Evolutionary conservation across 2,797 vertebrate genomes (phyloP).

Genomic region (Oryzias dopingdopingensis): DNA sequence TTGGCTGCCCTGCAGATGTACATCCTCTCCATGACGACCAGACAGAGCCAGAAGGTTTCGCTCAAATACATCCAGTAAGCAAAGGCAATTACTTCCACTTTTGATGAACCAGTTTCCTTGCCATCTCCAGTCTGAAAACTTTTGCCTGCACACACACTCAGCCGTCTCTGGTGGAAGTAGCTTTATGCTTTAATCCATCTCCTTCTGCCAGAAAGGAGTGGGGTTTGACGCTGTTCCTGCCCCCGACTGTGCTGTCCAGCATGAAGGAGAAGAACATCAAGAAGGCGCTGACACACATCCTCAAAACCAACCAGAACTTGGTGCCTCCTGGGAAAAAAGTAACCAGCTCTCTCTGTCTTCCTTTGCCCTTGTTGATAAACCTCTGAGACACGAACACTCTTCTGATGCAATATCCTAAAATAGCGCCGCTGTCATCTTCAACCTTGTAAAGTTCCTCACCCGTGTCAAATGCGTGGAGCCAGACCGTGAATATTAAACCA

Average conservation of each 20-base stretch:
- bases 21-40: conserved; percentile 93
- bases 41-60: conserved; percentile 95
- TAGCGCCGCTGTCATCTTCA: conserved; percentile 39
- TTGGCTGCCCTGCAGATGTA: conserved; percentile 97
- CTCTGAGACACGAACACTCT: conserved; percentile 26
- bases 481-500: conserved; percentile 52
- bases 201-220: conserved; percentile 89
- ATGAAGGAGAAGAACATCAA: conserved; percentile 99
- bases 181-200: conserved; percentile 2
- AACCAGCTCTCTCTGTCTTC: conserved; percentile 50
- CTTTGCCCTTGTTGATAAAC: conserved; percentile 52
- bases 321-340: conserved; percentile 99
- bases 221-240: conserved; percentile 95
- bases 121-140: no score
- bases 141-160: no score
- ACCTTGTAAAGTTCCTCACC: conserved; percentile 59
- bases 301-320: conserved; percentile 99
- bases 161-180: no score
- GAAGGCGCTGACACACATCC: conserved; percentile 97
- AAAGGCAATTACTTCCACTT: background rate
- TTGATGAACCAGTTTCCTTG: no score
- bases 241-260: conserved; percentile 93
- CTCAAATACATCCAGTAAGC: conserved; percentile 98
- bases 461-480: conserved; percentile 43
- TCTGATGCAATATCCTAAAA: conserved; percentile 56